Conservation (phyloP, 1,140 invertebrate genomes). For the Mizuhopecten yessoensis region DNA sequence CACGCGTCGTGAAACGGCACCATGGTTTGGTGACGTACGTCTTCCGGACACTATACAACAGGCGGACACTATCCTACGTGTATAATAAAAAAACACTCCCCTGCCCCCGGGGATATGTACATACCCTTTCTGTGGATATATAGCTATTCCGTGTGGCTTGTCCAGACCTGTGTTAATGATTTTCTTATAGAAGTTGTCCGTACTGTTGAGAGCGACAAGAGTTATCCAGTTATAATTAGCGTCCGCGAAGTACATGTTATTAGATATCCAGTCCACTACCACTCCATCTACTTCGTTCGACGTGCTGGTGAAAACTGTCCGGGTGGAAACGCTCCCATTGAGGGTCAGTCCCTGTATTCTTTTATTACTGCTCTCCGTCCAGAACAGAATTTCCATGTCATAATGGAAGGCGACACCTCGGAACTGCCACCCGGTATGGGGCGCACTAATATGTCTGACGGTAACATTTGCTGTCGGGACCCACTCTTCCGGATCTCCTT, state of each 20-base stretch:
- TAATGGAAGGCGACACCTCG: conserved; percentile 74
- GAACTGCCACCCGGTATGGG: conserved; percentile 70
- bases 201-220: conserved; percentile 67
- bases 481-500: conserved; percentile 77
- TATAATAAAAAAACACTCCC: too few species aligned
- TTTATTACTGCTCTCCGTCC: conserved; percentile 77
- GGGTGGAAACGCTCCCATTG: conserved; percentile 71
- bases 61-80: too few species aligned
- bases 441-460: conserved; percentile 74
- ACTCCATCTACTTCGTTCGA: conserved; percentile 90
- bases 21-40: too few species aligned
- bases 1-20: too few species aligned
- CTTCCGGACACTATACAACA: too few species aligned
- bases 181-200: conserved; percentile 66
- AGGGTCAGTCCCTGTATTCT: conserved; percentile 71
- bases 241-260: conserved; percentile 98
- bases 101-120: not conserved
- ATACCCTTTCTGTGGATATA: conserved; percentile 78
- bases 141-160: conserved; percentile 74
- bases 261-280: conserved; percentile 95
- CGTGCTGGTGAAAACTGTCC: conserved; percentile 72
- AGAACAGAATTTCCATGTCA: conserved; percentile 69
- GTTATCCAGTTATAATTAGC: conserved; percentile 85
- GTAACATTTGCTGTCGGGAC: conserved; percentile 68
- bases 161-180: conserved; percentile 70